phyloP scores from a whole-genome alignment of 1,140 invertebrate species.

The Globodera ellingtonae region DNA sequence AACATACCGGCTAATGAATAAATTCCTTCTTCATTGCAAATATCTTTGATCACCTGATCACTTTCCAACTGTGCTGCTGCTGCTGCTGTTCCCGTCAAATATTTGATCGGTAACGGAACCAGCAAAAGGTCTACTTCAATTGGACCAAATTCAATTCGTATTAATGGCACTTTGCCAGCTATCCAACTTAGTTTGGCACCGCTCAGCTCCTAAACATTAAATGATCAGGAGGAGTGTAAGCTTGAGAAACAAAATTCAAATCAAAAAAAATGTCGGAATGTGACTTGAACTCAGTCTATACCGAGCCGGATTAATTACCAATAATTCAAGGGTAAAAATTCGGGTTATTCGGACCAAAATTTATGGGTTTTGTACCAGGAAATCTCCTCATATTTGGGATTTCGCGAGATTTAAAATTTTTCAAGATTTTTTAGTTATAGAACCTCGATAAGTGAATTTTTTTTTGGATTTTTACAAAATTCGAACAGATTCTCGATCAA shows the following conservation, averaged over 20 bases:
- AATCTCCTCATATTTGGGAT: neutral
- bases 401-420: too few species aligned
- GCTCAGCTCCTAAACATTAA: neutral
- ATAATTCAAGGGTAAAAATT: too few species aligned
- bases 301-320: too few species aligned
- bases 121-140: neutral
- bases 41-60: neutral
- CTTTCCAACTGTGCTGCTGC: neutral
- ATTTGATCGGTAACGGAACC: neutral
- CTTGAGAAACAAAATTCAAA: neutral
- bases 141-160: neutral
- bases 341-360: too few species aligned
- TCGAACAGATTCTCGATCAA: too few species aligned
- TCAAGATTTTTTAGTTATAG: too few species aligned
- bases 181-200: neutral
- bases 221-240: too few species aligned
- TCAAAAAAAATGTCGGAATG: too few species aligned
- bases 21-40: neutral
- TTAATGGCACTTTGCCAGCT: neutral
- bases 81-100: neutral
- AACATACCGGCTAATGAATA: neutral
- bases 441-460: too few species aligned
- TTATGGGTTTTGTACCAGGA: neutral
- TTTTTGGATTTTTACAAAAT: too few species aligned
- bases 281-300: too few species aligned